Evolutionary conservation across 1,140 invertebrate genomes (phyloP), one percentile per base, ranked within the genome.

Genomic region (Dinothrombium tinctorium): DNA sequence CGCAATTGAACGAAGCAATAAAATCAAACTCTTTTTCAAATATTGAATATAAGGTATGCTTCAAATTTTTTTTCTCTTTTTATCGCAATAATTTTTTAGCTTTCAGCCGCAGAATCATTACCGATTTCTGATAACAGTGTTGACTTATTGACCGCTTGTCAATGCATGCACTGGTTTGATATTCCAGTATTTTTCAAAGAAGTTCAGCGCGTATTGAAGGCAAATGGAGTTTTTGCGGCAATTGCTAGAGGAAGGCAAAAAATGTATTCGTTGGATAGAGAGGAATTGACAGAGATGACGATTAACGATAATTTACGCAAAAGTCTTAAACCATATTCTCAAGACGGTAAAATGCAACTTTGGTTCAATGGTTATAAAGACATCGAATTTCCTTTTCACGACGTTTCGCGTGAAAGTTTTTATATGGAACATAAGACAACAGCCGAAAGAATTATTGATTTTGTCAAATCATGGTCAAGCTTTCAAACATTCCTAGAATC

Each of bases 181-280:
- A 32, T 32, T 32, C n/a, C n/a, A 32, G 12, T 4, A 4, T 32
- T 32, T 12, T 4, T 6, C 4, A 12, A 4, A 7, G 17, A 32
- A 32, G 29, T 32, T 32, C 29, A 43, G 22, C 44, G 55, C 37
- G 35, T 57, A 14, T 37, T 59, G 5, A 43, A 44, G 24, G 53
- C 55, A 8, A 48, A 50, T 24, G 58, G 56, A 15, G 48, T 53
- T 8, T 22, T 59, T 6, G 54, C 54, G 12, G 49, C 47, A 1
- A 55, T 51, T 41, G 51, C 48, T 8, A 54, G 54, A 43, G 12
- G 12, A 22, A n/a, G n/a, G 4, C 14, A 4, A 12, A 14, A 20
- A 31, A 14, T 12, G 14, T 11, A 21, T n/a, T 20, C 4, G 28
- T 11, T 28, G 17, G 25, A 31, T 19, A n/a, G n/a, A n/a, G n/a